Evolutionary conservation across 2,113 vertebrate species (phyloP).

Genomic region (Cricetomys ansorgei): DNA sequence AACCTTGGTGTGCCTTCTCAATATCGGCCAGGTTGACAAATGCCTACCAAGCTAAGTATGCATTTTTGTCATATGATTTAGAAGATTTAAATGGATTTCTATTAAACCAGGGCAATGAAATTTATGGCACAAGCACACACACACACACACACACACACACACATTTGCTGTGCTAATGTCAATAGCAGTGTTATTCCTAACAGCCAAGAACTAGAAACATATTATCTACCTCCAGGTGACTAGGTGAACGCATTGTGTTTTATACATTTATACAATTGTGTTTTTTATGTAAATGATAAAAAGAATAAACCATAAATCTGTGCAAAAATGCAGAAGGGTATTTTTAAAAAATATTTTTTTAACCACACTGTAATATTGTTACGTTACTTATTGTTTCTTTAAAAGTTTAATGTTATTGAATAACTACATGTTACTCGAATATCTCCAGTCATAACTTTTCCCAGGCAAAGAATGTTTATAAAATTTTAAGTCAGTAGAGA

Average conservation of each 20-base stretch:
- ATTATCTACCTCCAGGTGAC: background rate
- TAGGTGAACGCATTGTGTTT: background rate
- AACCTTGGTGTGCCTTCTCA: background rate
- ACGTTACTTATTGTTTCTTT: background rate
- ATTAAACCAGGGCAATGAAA: background rate
- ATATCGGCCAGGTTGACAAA: background rate
- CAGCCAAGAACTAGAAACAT: background rate
- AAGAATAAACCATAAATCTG: background rate
- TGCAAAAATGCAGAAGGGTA: background rate
- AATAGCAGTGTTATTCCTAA: background rate
- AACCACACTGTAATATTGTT: background rate
- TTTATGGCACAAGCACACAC: background rate
- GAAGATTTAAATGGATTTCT: background rate
- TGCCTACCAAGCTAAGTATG: background rate
- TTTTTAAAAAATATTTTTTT: background rate
- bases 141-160: background rate
- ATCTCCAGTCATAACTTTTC: slow-evolving; percentile 31
- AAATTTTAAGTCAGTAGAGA: slow-evolving; percentile 34
- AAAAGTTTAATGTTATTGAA: background rate
- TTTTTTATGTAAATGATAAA: background rate
- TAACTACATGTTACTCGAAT: slow-evolving; percentile 14
- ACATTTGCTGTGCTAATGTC: background rate
- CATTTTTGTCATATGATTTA: background rate
- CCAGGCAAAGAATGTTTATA: slow-evolving; percentile 45
- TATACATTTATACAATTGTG: background rate